Conservation (phyloP, 2,888 invertebrate genomes). For the Silvanus unidentatus region DNA sequence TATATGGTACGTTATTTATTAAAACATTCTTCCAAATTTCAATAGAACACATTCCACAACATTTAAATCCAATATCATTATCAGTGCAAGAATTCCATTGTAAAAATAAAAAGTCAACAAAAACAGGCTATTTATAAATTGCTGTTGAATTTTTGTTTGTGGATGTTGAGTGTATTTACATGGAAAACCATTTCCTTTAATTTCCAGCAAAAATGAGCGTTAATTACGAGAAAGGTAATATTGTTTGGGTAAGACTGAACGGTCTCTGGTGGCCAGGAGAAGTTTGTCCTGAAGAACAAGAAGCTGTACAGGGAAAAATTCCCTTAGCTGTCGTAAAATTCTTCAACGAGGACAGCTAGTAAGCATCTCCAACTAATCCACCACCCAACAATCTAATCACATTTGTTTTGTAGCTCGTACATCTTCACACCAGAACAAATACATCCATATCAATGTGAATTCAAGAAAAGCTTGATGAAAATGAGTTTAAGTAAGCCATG, state of each 20-base stretch:
- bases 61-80: no score
- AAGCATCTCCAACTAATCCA: constrained; percentile 42
- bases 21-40: constrained; percentile 7
- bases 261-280: constrained; percentile 84
- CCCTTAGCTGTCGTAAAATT: constrained; percentile 80
- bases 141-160: constrained; percentile 14
- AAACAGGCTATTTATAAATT: constrained; percentile 19
- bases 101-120: neutral
- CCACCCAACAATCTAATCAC: neutral
- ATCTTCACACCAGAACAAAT: constrained; percentile 67
- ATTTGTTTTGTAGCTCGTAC: constrained; percentile 64
- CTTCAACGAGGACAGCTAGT: constrained; percentile 79
- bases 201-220: constrained; percentile 54
- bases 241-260: constrained; percentile 81
- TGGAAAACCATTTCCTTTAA: neutral
- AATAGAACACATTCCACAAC: neutral
- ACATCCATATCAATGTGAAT: constrained; percentile 69
- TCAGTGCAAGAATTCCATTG: neutral
- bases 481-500: constrained; percentile 69
- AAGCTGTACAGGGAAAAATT: constrained; percentile 56
- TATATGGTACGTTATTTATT: constrained; percentile 25
- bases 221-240: constrained; percentile 65
- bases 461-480: constrained; percentile 74
- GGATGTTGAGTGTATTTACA: constrained; percentile 7
- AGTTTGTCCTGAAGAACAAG: constrained; percentile 42